Evolutionary conservation across 2,797 vertebrate species (phyloP), one percentile per base, ranked within the genome.

Genomic region (Diglossa cyanea): DNA sequence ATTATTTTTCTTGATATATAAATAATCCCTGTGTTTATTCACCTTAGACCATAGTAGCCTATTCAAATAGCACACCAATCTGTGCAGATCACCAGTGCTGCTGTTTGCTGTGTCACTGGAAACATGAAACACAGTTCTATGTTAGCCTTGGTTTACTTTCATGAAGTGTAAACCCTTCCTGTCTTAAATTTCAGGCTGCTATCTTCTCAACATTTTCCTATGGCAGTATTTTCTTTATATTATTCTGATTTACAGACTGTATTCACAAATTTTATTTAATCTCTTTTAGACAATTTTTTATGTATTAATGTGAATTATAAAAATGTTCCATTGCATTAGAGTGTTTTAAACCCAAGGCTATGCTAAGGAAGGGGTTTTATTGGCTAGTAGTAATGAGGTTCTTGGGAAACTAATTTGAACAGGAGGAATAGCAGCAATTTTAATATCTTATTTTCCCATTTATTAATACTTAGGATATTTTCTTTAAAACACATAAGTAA

Each of bases 401-500:
- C 42, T 26, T 73, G 20, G 50, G 30, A 91, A 90, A 57, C 10
- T 68, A 61, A 54, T 58, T 31, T 71, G 15, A 72, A 45, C 16
- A 19, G 15, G 26, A 87, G 9, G 31, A 90, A 77, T 30, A 58
- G 31, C 25, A 85, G 16, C 5, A 57, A 74, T 86, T 95, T 66
- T 24, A 14, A 11, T 62, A 5, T 26, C 48, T 62, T 68, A 40
- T n/a, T 86, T 88, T 93, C 77, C 30, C 11, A 31, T 91, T 85
- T 86, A 75, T 67, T 67, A 42, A 6, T 74, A 39, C 17, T 54
- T 89, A 35, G 35, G n/a, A 44, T 94, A 76, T 86, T 96, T 97
- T 91, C 72, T 96, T 96, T 93, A 80, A 79, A 88, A 73, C 25
- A 70, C n/a, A 61, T 91, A 72, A 78, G 62, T 79, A 66, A 96